phyloP scores from a whole-genome alignment of 2,888 invertebrate genomes.

The Thumatha senex region DNA sequence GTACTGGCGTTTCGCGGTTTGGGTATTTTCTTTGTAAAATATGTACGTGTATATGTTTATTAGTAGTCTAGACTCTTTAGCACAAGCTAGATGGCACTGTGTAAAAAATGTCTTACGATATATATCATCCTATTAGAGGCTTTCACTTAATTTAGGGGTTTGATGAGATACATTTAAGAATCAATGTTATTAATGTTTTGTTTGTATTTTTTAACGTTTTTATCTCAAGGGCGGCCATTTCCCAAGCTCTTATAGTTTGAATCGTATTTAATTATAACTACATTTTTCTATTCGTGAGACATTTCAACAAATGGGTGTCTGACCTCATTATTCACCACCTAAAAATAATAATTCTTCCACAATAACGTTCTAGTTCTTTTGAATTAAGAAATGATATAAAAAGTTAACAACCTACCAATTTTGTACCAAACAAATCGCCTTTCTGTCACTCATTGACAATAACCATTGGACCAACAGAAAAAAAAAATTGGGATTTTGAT shows the following conservation, averaged over 20 bases:
- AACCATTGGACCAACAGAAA: background rate
- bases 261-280: constrained; percentile 6
- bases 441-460: background rate
- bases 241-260: constrained; percentile 1
- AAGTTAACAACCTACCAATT: no score
- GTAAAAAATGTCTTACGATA: no score
- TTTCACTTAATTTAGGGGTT: no score
- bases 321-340: background rate
- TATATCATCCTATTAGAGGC: no score
- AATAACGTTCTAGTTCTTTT: no score
- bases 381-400: no score
- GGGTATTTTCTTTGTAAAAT: no score
- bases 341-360: no score
- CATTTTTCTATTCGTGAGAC: constrained; percentile 1
- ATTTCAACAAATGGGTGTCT: background rate
- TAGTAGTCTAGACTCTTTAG: no score
- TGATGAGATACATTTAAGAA: background rate
- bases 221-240: constrained; percentile 7
- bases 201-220: constrained; percentile 1
- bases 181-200: background rate
- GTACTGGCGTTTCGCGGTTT: no score
- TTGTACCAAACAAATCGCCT: background rate
- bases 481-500: background rate
- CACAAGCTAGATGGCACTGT: no score
- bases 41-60: no score